Evolutionary conservation across 2,888 invertebrate species (phyloP), one percentile per base, ranked within the genome.

Genomic region (Protophormia terraenovae): DNA sequence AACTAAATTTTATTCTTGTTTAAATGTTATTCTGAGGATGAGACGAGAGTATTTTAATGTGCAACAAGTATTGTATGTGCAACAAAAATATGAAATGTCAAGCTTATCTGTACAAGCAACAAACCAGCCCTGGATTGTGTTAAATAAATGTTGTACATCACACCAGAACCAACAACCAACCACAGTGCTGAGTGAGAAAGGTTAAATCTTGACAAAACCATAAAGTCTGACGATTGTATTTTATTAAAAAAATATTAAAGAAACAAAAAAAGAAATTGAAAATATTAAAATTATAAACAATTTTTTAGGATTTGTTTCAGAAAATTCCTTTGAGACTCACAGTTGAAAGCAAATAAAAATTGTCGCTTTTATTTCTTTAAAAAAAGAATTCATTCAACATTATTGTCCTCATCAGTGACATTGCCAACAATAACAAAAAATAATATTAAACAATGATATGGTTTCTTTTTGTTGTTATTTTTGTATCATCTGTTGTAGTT

Each of bases 301-400:
- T 80, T 67, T 73, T 83, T 67, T 81, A 84, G 81, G 76, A 84
- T 67, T 81, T 81, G 53, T 72, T 81, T 73, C 32, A 71, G 8
- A 73, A 82, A 77, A 71, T 62, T 73, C 81, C 77, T 85, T 78
- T 78, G 77, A 78, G 78, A 82, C 10, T n/a, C 27, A 58, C 53
- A 76, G 38, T 69, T 58, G 24, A 71, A 76, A 76, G 66, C 24
- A 64, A 69, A 76, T n/a, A 75, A 62, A 58, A 80, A 75, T 69
- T 82, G 62, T 85, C 62, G 81, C 62, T 69, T 81, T 53, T 50
- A 45, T 71, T 50, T 41, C 50, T 60, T 66, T 12, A 67, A 24
- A n/a, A n/a, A n/a, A 67, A 64, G 67, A 35, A 73, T 67, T 55
- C 69, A 75, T 79, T 78, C 62, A 71, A 77, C 32, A 67, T 73